Base-by-base conservation (phyloP, 2,888 invertebrate species). In the Eubasilissa splendida region DNA sequence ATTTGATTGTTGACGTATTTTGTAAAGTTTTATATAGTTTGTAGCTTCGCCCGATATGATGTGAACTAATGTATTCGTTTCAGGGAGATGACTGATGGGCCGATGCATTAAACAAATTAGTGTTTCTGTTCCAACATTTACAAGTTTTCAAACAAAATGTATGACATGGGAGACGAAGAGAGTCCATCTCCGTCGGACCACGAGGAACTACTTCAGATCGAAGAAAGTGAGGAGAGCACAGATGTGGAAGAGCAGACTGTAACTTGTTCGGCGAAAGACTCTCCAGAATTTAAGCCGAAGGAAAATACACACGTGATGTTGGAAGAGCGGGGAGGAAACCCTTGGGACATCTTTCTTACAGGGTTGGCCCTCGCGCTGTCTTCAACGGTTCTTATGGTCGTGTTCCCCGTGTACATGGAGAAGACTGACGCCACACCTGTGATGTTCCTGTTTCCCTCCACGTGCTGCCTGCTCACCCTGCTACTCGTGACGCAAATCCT, bases 391-490 rank as follows among this genome's bases (percentile, higher is more conserved):
- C 85, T 92, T 52, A 86, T 92, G 84, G 90, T 92, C 84, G 86
- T 89, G 79, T 87, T 91, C 83, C 92, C 92, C 14, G 86, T 91
- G 63, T 92, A 92, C 86, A 86, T 90, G 77, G 89, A 90, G 10
- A 86, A 86, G 83, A 84, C 85, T 8, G 86, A 86, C 31, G 87
- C 88, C 66, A 88, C 86, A 84, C 87, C 87, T 66, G 88, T 85
- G 42, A 31, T 73, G 84, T 87, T 86, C 12, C 85, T 88, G 8
- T 79, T 87, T n/a, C 85, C 85, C 7, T 85, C 87, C 2, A 83
- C 86, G 14, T 85, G 84, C 59, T 86, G 87, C 4, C 84, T 86
- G 52, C 83, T 85, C 52, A 83, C 86, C 42, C 84, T 88, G 78
- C 86, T 86, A 2, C 31, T 85, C 10, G 80, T 86, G 9, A 85